Conservation (phyloP, 2,888 invertebrate species). For the Drosophila silvestris region DNA sequence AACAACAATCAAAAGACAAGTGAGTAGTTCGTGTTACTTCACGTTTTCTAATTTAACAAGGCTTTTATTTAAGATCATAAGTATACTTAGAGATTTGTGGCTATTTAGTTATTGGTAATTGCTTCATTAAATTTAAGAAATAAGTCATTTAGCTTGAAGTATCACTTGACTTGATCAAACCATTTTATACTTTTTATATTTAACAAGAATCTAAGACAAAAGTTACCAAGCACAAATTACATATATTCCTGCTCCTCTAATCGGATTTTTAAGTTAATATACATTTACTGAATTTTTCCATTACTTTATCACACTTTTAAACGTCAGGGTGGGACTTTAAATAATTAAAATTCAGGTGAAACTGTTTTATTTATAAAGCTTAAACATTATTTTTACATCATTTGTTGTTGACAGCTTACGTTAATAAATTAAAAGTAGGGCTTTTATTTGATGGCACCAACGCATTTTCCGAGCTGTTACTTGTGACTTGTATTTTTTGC, state of each 20-base stretch:
- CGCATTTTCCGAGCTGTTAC: background rate
- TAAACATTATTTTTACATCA: background rate
- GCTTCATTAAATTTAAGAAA: background rate
- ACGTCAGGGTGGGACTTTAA: background rate
- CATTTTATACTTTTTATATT: background rate
- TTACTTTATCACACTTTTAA: background rate
- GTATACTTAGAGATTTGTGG: background rate
- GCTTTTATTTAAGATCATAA: background rate
- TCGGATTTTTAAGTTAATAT: background rate
- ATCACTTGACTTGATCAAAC: background rate
- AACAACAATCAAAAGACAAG: constrained; percentile 37
- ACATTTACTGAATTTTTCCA: background rate
- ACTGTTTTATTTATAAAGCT: background rate
- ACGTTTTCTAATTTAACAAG: constrained; percentile 2
- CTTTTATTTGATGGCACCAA: background rate
- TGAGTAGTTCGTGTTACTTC: constrained; percentile 43
- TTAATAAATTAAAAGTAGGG: background rate
- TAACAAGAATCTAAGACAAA: background rate
- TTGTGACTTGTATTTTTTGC: background rate
- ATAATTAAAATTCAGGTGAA: background rate
- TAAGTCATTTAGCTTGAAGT: background rate
- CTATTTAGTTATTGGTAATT: background rate
- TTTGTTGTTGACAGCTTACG: background rate
- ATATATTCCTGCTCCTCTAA: background rate
- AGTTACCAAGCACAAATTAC: background rate